phyloP scores from a whole-genome alignment of 2,797 vertebrate genomes.

The Spinus pinus region DNA sequence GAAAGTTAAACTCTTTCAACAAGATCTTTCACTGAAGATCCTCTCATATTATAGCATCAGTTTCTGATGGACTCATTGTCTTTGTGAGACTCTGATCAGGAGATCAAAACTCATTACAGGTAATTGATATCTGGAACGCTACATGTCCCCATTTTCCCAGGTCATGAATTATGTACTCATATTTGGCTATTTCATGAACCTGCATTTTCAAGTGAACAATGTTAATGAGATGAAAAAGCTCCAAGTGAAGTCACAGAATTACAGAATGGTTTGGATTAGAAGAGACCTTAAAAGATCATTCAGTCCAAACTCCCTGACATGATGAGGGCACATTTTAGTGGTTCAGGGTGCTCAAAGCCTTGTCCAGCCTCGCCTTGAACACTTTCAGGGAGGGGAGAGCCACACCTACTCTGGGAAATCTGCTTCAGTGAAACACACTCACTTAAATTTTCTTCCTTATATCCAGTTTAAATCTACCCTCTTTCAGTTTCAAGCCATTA shows the following conservation, averaged over 20 bases:
- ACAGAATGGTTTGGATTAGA: not conserved
- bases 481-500: not conserved
- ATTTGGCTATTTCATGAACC: not conserved
- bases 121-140: not conserved
- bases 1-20: not conserved
- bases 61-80: not conserved
- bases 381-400: fast-evolving
- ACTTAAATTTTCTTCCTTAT: not conserved
- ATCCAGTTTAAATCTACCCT: not conserved
- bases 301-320: not conserved
- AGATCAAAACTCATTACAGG: not conserved
- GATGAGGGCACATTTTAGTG: not conserved
- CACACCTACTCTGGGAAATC: not conserved
- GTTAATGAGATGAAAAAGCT: not conserved
- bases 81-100: not conserved
- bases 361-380: not conserved
- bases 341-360: not conserved
- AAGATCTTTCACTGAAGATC: not conserved
- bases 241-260: not conserved
- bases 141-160: not conserved
- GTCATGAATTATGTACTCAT: not conserved
- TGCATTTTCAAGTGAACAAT: not conserved
- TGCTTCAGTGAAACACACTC: fast-evolving
- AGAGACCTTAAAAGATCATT: not conserved
- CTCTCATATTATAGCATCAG: not conserved